phyloP scores from a whole-genome alignment of 2,797 vertebrate genomes.

The Anguilla pacifica region DNA sequence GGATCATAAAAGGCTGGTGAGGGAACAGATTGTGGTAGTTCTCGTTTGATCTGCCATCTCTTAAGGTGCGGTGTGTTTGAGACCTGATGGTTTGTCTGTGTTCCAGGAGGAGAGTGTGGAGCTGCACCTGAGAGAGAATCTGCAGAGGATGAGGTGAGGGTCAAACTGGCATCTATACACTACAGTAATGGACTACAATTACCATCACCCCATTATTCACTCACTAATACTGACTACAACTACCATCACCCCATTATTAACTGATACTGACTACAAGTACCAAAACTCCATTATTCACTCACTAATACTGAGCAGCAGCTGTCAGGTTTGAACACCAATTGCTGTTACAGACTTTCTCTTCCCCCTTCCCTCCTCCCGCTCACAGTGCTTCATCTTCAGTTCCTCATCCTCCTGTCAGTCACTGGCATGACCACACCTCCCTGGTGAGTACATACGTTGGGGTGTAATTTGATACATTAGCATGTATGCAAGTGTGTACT shows the following conservation, averaged over 20 bases:
- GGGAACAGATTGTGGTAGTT: conserved; percentile 13
- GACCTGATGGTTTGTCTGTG: conserved; percentile 29
- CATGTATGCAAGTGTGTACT: too few relatives aligned
- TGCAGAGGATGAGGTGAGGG: conserved; percentile 68
- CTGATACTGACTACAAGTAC: not conserved
- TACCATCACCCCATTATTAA: not conserved
- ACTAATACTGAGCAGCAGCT: not conserved
- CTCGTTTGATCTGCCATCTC: not conserved
- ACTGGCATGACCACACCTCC: conserved; percentile 67
- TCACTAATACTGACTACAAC: not conserved
- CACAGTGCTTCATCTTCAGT: conserved; percentile 65
- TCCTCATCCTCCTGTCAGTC: conserved; percentile 63
- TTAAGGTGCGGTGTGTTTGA: conserved; percentile 7
- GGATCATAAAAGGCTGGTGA: conserved; percentile 74
- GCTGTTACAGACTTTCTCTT: conserved; percentile 9
- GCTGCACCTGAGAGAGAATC: conserved; percentile 62
- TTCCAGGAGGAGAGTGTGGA: conserved; percentile 73
- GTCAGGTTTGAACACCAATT: too few relatives aligned
- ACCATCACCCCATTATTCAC: not conserved
- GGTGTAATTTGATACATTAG: too few relatives aligned
- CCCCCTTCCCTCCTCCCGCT: not conserved
- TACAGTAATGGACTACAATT: not conserved
- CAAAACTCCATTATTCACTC: not conserved
- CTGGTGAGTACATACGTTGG: conserved; percentile 58
- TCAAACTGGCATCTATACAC: not conserved